phyloP scores from a whole-genome alignment of 2,888 invertebrate species.

The Noctua pronuba region DNA sequence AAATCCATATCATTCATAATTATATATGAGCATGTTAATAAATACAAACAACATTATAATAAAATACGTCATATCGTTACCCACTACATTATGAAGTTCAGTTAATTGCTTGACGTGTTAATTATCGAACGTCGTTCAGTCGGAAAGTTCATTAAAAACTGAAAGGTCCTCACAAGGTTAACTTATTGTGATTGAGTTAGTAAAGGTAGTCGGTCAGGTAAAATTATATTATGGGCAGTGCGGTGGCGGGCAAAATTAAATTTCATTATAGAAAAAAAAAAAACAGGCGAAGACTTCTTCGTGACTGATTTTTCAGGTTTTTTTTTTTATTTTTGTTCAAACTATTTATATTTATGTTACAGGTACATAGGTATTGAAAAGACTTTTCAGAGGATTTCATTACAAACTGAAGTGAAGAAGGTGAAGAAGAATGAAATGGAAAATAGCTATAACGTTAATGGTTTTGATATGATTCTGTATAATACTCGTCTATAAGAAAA shows the following conservation, averaged over 20 bases:
- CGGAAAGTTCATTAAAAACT: conserved; percentile 44
- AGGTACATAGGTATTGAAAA: background rate
- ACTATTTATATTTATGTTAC: background rate
- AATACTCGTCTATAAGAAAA: too few relatives aligned
- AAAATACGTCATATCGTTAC: background rate
- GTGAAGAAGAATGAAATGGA: background rate
- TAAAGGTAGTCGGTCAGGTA: conserved; percentile 7
- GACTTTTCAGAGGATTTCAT: background rate
- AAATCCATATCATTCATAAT: too few relatives aligned
- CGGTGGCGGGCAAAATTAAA: conserved; percentile 6
- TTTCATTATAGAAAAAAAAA: background rate
- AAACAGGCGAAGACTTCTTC: background rate
- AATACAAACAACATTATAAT: background rate
- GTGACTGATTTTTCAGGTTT: background rate
- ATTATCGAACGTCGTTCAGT: conserved; percentile 37
- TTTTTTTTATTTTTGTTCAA: background rate
- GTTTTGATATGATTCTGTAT: background rate
- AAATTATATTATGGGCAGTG: conserved; percentile 21
- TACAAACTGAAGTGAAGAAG: conserved; percentile 1
- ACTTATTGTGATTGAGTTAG: conserved; percentile 43
- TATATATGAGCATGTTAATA: background rate
- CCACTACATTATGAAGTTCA: conserved; percentile 13
- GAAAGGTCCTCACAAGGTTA: conserved; percentile 13
- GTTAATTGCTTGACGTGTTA: conserved; percentile 39
- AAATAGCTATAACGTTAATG: background rate